Evolutionary conservation across 2,113 vertebrate genomes (phyloP).

Genomic region (Cariama cristata): DNA sequence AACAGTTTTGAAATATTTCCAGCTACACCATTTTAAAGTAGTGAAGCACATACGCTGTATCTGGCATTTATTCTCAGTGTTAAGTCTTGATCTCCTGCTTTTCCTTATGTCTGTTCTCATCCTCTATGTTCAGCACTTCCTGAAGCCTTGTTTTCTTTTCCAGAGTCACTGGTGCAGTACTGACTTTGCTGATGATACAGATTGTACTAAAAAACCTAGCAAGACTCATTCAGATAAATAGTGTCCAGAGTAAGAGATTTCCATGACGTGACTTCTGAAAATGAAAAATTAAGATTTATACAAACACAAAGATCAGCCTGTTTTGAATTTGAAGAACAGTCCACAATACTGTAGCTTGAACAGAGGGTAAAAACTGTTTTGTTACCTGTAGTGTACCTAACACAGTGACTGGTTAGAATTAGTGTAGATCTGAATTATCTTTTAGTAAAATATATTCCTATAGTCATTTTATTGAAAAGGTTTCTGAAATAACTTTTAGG

Average conservation of each 20-base stretch:
- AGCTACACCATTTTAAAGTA: slow-evolving; percentile 39
- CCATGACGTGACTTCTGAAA: background rate
- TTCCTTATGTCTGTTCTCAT: background rate
- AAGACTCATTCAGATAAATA: background rate
- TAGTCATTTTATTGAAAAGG: background rate
- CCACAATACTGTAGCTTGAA: background rate
- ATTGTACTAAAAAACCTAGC: background rate
- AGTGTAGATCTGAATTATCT: background rate
- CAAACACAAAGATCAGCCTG: background rate
- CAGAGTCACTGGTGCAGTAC: background rate
- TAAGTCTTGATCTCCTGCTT: background rate
- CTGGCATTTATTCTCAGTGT: background rate
- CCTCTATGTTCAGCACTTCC: background rate
- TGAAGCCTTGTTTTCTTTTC: background rate
- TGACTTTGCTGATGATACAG: background rate
- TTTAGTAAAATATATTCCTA: background rate
- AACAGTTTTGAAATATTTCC: slow-evolving; percentile 28
- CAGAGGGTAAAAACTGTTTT: background rate
- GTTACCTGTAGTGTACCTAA: background rate
- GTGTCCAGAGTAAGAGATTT: background rate
- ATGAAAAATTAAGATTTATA: background rate
- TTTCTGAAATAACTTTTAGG: background rate
- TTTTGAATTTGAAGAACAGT: background rate
- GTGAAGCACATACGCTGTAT: background rate
- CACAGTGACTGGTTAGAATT: background rate